These are phyloP conservation scores for Smithornis capensis DNA, from an alignment of 2,113 vertebrate species.

Conservation along the genomic window DNA sequence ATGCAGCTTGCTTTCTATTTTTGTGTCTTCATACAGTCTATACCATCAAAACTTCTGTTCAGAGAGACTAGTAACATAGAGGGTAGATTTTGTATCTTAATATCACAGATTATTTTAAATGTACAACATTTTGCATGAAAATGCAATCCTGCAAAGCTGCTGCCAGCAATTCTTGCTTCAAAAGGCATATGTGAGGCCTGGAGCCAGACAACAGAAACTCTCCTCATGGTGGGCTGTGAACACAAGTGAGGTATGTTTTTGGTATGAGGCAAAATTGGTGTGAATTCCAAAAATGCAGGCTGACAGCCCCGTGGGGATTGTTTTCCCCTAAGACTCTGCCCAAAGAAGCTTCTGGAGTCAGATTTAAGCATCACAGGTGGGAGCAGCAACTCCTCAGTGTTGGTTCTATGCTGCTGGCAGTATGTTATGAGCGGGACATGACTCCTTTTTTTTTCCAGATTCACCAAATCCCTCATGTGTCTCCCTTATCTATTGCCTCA, in stretches of 20 bases:
- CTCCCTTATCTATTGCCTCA: background rate
- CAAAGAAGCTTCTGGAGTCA: background rate
- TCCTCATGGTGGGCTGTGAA: background rate
- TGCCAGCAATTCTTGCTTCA: background rate
- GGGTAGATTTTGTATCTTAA: background rate
- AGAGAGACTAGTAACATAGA: background rate
- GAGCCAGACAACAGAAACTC: background rate
- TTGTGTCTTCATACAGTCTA: background rate
- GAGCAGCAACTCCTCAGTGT: background rate
- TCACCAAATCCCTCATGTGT: background rate
- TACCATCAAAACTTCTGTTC: background rate
- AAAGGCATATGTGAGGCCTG: background rate
- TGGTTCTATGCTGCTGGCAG: background rate
- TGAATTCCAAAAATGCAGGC: background rate
- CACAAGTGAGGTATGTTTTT: rapidly evolving
- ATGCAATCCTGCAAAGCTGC: background rate
- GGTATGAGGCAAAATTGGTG: background rate
- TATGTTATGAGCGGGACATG: background rate
- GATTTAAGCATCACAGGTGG: background rate
- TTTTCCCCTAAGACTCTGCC: background rate
- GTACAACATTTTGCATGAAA: background rate
- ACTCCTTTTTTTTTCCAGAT: background rate
- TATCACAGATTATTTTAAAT: background rate
- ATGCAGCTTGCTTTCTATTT: background rate
- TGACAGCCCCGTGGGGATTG: background rate